These are phyloP conservation scores for Drosophila kepulauana DNA, from an alignment of 1,140 invertebrate species.

Conservation along the genomic window DNA sequence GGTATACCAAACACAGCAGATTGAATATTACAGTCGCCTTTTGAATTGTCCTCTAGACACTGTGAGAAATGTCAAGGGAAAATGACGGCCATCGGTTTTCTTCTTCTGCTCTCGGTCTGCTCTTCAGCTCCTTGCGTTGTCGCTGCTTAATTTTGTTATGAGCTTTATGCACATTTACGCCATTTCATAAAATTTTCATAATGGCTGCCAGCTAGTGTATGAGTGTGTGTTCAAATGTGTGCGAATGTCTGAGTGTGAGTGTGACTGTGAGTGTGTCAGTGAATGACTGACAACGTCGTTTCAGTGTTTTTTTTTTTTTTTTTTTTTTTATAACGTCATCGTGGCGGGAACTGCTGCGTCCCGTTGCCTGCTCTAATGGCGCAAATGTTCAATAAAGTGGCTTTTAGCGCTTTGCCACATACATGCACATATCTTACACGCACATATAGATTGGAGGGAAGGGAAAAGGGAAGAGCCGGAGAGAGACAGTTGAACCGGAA, in stretches of 20 bases:
- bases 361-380: conserved; percentile 69
- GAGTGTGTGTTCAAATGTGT: neutral
- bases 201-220: conserved; percentile 50
- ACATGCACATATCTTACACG: conserved; percentile 22
- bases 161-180: conserved; percentile 76
- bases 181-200: conserved; percentile 81
- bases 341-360: conserved; percentile 50
- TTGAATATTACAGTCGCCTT: conserved; percentile 2
- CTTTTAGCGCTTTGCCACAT: conserved; percentile 67
- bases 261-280: conserved; percentile 27
- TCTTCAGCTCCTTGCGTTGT: conserved; percentile 24
- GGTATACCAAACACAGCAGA: neutral
- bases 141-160: conserved; percentile 75
- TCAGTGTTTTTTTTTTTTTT: conserved; percentile 36
- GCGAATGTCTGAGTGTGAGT: conserved; percentile 1
- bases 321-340: conserved; percentile 60
- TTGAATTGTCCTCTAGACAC: conserved; percentile 11
- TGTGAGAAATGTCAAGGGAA: conserved; percentile 46
- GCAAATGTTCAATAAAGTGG: conserved; percentile 83
- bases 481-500: conserved; percentile 35
- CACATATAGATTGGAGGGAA: neutral
- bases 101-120: neutral
- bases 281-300: conserved; percentile 75
- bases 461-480: neutral
- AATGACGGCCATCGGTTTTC: conserved; percentile 41